Base-by-base conservation (phyloP, 2,888 invertebrate genomes). In the Oxytorus armatus region DNA sequence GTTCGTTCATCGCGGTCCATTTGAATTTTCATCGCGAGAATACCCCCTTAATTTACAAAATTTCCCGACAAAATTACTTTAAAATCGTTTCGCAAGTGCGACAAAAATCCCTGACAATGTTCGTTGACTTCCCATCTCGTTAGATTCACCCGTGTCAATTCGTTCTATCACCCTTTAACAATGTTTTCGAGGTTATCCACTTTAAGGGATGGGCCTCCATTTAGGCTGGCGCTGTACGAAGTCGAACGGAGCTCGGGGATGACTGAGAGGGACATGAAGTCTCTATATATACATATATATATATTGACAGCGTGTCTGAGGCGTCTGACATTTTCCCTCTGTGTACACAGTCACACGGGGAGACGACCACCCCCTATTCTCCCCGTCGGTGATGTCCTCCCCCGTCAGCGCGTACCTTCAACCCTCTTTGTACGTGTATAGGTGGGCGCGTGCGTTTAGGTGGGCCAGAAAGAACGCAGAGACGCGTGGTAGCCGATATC, bases 121-220 rank as follows among this genome's bases (percentile, higher is more conserved):
- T n/a, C n/a, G n/a, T n/a, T n/a, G n/a, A n/a, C n/a, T n/a, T n/a
- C n/a, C n/a, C n/a, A n/a, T n/a, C n/a, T n/a, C n/a, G n/a, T n/a
- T n/a, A n/a, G n/a, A n/a, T 42, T 11, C 14, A 23, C n/a, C 14
- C 5, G 8, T 1, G 14, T n/a, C n/a, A 18, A 18, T n/a, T 14
- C 57, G 16, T 63, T 10, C 69, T 83, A 89, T 90, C 90, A n/a
- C 88, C 87, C 91, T 91, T 91, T 91, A 91, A 91, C 88, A 88
- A 86, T 91, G 90, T 91, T 91, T 91, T 91, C 89, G 87, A 87
- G 86, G 81, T 81, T 83, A 83, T 91, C 91, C 75, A 84, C 91
- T 91, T 91, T 91, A 91, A 91, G 88, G 89, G 88, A 85, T 88
- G 88, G 88, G 90, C 89, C 89, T 90, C 87, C 90, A 90, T 90